Evolutionary conservation across 2,113 vertebrate genomes (phyloP), one percentile per base, ranked within the genome.

Genomic region (Platanista minor): DNA sequence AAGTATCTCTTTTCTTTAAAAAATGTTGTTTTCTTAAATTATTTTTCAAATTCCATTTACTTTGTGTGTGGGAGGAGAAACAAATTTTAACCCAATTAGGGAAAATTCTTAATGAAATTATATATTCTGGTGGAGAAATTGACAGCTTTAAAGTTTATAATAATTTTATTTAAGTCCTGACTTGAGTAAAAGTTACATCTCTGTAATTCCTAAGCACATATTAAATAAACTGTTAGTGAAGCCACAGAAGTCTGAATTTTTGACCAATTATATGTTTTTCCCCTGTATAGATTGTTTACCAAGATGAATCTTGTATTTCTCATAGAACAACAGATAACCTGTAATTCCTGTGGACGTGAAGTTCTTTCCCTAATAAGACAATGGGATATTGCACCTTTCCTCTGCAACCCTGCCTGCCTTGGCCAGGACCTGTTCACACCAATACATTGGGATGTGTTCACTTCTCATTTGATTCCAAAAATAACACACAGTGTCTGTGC

Each of bases 391-490:
- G 27, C 5, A 10, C 29, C 72, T 94, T 57, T 23, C 1, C 0
- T 77, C 23, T 25, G 8, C 39, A n/a, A 21, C 36, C 8, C n/a
- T 59, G 20, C 33, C 59, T 33, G 39, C 21, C 36, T 52, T 6
- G 31, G n/a, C 29, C 29, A 84, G 52, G 52, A 69, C 74, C 39
- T 67, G 43, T 80, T 91, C 83, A 33, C 46, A 71, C 17, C n/a
- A 78, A 87, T 84, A 88, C 82, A 66, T 72, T 36, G 41, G 46
- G 59, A 69, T 61, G 31, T 29, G n/a, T 77, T 97, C 89, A 80
- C 86, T 66, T 41, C 18, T 90, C 46, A 39, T 8, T 72, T 90
- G 94, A 96, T 92, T 96, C 91, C 80, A 87, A 87, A 97, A 98
- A 97, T 97, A 96, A 94, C 91, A 87, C 59, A 8, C 0, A 2